Evolutionary conservation across 64 coral and sea anemone genomes (phyloP).

Genomic region (Catalaphyllia jardinei): DNA sequence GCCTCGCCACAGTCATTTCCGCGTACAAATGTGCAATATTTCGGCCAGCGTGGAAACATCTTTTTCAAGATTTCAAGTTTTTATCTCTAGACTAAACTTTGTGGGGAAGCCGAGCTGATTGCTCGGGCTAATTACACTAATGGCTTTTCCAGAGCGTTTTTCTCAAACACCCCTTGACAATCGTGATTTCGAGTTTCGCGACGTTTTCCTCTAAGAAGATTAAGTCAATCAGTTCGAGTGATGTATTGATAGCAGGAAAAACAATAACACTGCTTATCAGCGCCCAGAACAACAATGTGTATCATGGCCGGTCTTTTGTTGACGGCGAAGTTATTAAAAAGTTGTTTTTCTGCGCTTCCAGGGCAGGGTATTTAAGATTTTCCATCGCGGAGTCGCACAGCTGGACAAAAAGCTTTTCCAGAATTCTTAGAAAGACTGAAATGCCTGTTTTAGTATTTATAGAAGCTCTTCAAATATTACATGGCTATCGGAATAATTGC

Average conservation of each 20-base stretch:
- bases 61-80: neutral
- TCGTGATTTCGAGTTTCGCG: neutral
- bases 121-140: slow-evolving; percentile 38
- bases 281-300: neutral
- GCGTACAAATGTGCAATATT: neutral
- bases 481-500: slow-evolving; percentile 5
- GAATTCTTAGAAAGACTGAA: slow-evolving; percentile 38
- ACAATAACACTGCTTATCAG: slow-evolving; percentile 24
- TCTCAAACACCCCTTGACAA: neutral
- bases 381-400: neutral
- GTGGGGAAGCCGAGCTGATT: slow-evolving; percentile 13
- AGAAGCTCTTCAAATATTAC: slow-evolving; percentile 35
- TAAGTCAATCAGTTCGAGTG: slow-evolving; percentile 21
- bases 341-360: slow-evolving; percentile 3
- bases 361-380: slow-evolving; percentile 19
- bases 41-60: neutral
- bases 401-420: neutral
- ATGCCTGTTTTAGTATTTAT: slow-evolving; percentile 1
- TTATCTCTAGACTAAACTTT: slow-evolving; percentile 44
- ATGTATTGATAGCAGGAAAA: slow-evolving; percentile 17
- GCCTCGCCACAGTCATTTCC: neutral
- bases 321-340: slow-evolving; percentile 6
- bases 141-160: slow-evolving; percentile 43
- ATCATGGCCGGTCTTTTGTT: neutral
- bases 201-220: slow-evolving; percentile 17